phyloP scores from a whole-genome alignment of 2,797 vertebrate genomes.

The Gymnoscopelus braueri region DNA sequence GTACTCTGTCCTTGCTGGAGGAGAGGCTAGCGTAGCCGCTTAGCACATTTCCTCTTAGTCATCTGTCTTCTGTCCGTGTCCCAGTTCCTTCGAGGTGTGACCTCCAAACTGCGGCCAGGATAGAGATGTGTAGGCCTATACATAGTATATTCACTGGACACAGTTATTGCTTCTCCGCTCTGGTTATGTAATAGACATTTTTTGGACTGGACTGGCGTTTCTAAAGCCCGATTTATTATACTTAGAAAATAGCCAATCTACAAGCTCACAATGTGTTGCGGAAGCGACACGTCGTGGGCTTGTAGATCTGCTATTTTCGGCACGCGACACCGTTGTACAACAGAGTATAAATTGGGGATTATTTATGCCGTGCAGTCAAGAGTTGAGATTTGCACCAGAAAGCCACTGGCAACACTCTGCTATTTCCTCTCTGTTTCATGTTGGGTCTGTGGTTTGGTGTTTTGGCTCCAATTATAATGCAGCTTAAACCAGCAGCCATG shows the following conservation, averaged over 20 bases:
- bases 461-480: constrained; percentile 45
- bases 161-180: constrained; percentile 20
- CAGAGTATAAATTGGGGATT: neutral
- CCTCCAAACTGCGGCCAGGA: constrained; percentile 11
- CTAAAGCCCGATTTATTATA: no score
- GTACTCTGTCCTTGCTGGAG: constrained; percentile 29
- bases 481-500: constrained; percentile 49
- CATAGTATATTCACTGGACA: constrained; percentile 4
- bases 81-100: constrained; percentile 16
- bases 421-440: constrained; percentile 22
- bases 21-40: neutral
- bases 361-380: constrained; percentile 8
- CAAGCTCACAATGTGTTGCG: no score
- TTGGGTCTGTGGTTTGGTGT: constrained; percentile 53
- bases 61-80: neutral
- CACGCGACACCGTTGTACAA: no score
- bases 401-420: constrained; percentile 21
- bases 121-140: neutral
- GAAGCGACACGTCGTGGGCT: no score
- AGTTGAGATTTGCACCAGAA: constrained; percentile 19
- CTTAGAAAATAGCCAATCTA: no score
- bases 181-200: constrained; percentile 22
- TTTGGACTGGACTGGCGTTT: neutral
- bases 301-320: no score
- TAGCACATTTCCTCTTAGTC: constrained; percentile 12